These are phyloP conservation scores for Drosophila incognita DNA, from an alignment of 2,888 invertebrate species.

Conservation along the genomic window DNA sequence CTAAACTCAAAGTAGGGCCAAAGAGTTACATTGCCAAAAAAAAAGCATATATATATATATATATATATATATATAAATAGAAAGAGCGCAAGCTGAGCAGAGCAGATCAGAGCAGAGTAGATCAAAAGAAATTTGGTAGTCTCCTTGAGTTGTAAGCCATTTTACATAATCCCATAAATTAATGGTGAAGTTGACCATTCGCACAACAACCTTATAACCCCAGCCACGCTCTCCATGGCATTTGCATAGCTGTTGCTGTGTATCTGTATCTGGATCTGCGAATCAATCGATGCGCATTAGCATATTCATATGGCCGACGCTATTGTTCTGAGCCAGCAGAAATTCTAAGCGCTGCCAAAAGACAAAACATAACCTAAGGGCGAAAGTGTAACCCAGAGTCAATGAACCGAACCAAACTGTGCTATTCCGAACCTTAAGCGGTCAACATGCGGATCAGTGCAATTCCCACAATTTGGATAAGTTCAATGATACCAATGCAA, in stretches of 20 bases:
- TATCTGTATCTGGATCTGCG: constrained; percentile 38
- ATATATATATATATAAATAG: background rate
- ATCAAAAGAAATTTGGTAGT: constrained; percentile 9
- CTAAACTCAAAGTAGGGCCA: constrained; percentile 10
- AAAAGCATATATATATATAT: background rate
- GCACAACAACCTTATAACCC: constrained; percentile 53
- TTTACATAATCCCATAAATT: constrained; percentile 76
- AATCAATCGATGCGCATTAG: constrained; percentile 53
- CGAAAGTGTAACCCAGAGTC: constrained; percentile 68
- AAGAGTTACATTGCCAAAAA: constrained; percentile 26
- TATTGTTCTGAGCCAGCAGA: constrained; percentile 36
- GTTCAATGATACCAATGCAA: background rate
- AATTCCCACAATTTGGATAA: background rate
- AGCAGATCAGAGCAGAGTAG: constrained; percentile 7
- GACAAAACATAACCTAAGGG: constrained; percentile 46
- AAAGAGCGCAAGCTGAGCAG: background rate
- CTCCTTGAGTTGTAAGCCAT: constrained; percentile 52
- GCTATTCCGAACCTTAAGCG: constrained; percentile 3
- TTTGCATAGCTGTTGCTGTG: constrained; percentile 49
- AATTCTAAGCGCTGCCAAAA: constrained; percentile 5
- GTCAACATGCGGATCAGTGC: background rate
- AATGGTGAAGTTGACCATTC: constrained; percentile 53
- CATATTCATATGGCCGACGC: constrained; percentile 61
- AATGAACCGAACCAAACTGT: constrained; percentile 53
- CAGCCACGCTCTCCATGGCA: constrained; percentile 8